Conservation (phyloP, 2,888 invertebrate species). For the Dolomedes plantarius region DNA sequence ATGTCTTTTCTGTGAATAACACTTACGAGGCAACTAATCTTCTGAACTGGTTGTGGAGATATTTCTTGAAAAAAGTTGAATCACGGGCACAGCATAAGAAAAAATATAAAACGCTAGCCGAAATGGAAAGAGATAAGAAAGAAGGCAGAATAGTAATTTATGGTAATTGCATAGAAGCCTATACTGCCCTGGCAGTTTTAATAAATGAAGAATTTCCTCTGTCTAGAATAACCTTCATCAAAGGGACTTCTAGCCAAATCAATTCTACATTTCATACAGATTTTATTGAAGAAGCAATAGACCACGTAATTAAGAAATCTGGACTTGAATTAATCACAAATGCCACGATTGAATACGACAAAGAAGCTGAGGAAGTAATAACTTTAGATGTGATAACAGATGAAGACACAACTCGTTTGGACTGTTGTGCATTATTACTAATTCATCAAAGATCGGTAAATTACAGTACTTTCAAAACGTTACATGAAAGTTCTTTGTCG, state of each 20-base stretch:
- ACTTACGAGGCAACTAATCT: constrained; percentile 23
- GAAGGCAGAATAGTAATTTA: constrained; percentile 37
- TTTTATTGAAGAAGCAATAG: neutral
- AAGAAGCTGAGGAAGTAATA: neutral
- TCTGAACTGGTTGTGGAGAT: constrained; percentile 40
- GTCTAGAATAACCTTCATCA: constrained; percentile 29
- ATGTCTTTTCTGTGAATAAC: constrained; percentile 39
- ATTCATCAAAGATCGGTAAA: constrained; percentile 27
- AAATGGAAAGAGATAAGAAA: constrained; percentile 6
- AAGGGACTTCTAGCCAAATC: neutral
- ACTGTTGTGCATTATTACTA: constrained; percentile 27
- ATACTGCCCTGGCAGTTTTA: constrained; percentile 15
- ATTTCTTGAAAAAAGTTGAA: constrained; percentile 8
- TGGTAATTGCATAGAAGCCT: constrained; percentile 42
- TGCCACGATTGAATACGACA: constrained; percentile 26
- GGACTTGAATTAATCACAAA: constrained; percentile 10
- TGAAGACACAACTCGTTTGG: constrained; percentile 15
- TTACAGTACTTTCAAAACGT: constrained; percentile 16
- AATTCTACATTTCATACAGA: neutral
- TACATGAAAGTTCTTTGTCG: constrained; percentile 33
- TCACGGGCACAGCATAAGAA: neutral
- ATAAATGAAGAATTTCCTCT: constrained; percentile 29
- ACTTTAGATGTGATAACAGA: constrained; percentile 19
- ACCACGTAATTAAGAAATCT: neutral
- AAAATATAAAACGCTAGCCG: constrained; percentile 16